Base-by-base conservation (phyloP, 2,888 invertebrate species). In the Pachymerium ferrugineum region DNA sequence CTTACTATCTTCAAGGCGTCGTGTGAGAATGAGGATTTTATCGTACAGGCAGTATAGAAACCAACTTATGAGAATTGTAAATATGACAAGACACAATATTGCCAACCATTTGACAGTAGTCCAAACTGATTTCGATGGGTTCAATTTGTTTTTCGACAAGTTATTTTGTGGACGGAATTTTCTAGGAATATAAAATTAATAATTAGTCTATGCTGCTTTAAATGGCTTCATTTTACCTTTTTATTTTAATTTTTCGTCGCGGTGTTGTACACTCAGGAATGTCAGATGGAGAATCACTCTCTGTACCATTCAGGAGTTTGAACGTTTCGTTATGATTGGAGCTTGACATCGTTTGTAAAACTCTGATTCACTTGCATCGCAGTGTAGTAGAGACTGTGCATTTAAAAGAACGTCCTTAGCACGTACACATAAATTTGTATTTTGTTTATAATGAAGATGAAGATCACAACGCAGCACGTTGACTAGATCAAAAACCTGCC, bases 251-350 rank as follows among this genome's bases (percentile, higher is more conserved):
- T 74, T 74, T 74, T n/a, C 74, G 16, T 38, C 54, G 74, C 16
- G 74, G 74, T 28, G 72, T 25, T 10, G 22, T 62, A 12, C 67
- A 72, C 19, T 73, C 72, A 2, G 68, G 72, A 6, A 74, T 73
- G 10, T 74, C 74, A 6, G 74, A 72, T 16, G 72, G 72, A 12
- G 74, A 74, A 25, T 74, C 74, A 73, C 74, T 74, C 8, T 54
- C 72, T 3, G 72, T 67, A n/a, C 72, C 35, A 25, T 54, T 31
- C 33, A 74, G 70, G 35, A 74, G 72, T 35, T 74, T 72, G 35
- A 72, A 74, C 54, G 35, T 74, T 74, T 72, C 72, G 12, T 62
- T 74, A n/a, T 72, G 31, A 42, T 72, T 69, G 1, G 10, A 12
- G 4, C 6, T 68, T 1, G 29, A 28, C 68, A 68, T 68, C 8